phyloP scores from a whole-genome alignment of 2,888 invertebrate genomes.

The Steinernema carpocapsae region DNA sequence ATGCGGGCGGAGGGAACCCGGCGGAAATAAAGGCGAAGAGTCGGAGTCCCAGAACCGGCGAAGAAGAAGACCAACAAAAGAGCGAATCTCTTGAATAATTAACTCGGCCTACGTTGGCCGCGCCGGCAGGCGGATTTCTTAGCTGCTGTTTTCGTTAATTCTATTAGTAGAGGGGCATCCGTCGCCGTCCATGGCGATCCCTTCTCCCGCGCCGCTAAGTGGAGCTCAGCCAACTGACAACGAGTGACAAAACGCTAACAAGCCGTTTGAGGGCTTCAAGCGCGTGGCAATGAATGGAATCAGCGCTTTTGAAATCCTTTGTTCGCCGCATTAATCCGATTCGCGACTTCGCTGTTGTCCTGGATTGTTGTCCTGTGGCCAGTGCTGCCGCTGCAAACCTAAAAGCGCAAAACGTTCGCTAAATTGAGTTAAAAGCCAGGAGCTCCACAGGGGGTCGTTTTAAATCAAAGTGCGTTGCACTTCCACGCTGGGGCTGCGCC shows the following conservation, averaged over 20 bases:
- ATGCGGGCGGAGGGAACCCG: background rate
- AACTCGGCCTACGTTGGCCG: constrained; percentile 1
- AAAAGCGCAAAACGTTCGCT: constrained; percentile 5
- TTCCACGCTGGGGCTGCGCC: no score
- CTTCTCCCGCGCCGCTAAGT: constrained; percentile 7
- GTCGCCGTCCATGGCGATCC: background rate
- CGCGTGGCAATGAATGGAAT: constrained; percentile 14
- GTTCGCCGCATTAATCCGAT: constrained; percentile 29
- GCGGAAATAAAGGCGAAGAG: background rate
- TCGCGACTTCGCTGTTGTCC: constrained; percentile 1
- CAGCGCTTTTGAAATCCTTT: constrained; percentile 6
- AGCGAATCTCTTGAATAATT: constrained; percentile 28
- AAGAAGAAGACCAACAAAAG: constrained; percentile 4
- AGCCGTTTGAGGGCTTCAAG: constrained; percentile 32
- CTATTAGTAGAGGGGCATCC: constrained; percentile 18
- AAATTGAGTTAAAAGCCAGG: background rate
- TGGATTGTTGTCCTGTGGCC: background rate
- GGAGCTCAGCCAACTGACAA: background rate
- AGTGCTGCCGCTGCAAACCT: background rate
- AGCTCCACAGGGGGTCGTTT: background rate
- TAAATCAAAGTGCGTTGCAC: no score
- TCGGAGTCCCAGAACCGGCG: background rate
- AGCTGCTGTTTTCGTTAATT: constrained; percentile 1
- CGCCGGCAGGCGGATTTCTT: background rate
- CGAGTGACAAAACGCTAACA: constrained; percentile 30